Conservation (phyloP, 92 coral and sea anemone species). For the Epizoanthus scotinus region DNA sequence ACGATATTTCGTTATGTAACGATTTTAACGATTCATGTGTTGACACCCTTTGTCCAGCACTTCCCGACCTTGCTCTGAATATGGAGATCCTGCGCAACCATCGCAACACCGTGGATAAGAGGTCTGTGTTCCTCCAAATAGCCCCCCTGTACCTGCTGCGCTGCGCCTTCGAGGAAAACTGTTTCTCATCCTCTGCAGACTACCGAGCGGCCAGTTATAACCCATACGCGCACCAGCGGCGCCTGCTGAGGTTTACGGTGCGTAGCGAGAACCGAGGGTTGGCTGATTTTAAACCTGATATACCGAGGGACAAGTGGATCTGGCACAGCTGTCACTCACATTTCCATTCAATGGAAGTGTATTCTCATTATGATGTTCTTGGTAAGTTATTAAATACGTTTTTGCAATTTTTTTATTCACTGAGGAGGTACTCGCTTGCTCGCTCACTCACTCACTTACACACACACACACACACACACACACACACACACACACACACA, state of each 20-base stretch:
- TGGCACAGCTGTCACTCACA: constrained; percentile 63
- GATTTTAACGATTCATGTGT: too few relatives aligned
- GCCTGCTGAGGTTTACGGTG: constrained; percentile 49
- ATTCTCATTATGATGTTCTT: constrained; percentile 48
- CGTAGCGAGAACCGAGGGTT: constrained; percentile 46
- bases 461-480: too few relatives aligned
- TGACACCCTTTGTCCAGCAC: constrained; percentile 21
- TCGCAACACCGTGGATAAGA: not conserved
- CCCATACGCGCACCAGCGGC: constrained; percentile 11
- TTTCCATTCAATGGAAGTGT: constrained; percentile 57
- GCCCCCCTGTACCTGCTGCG: constrained; percentile 31
- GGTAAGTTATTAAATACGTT: constrained; percentile 34
- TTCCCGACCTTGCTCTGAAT: constrained; percentile 51
- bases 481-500: too few relatives aligned
- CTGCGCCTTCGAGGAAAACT: constrained; percentile 56
- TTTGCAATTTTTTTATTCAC: not conserved
- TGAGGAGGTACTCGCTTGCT: too few relatives aligned
- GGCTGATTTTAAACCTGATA: constrained; percentile 49
- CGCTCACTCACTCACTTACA: too few relatives aligned
- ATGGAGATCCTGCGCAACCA: constrained; percentile 13
- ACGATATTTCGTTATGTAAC: too few relatives aligned
- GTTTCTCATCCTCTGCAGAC: constrained; percentile 45
- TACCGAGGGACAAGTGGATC: constrained; percentile 52
- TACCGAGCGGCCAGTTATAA: not conserved
- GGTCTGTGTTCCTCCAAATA: constrained; percentile 32